phyloP scores from a whole-genome alignment of 2,797 vertebrate genomes.

The Channallabes apus region DNA sequence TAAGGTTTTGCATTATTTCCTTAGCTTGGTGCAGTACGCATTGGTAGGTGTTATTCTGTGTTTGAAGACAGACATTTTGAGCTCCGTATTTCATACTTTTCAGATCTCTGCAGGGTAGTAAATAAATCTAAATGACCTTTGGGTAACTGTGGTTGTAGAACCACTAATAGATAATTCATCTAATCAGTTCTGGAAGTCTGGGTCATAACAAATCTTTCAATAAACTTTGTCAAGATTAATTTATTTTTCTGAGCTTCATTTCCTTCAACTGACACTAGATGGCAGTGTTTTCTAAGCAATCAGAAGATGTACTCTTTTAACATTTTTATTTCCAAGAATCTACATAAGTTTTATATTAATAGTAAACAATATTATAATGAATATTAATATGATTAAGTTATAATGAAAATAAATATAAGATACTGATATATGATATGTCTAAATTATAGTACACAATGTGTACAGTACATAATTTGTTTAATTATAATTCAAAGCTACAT shows the following conservation, averaged over 20 bases:
- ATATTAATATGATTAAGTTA: not conserved
- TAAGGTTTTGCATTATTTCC: not conserved
- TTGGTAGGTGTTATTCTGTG: not conserved
- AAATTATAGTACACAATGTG: not conserved
- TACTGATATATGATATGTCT: not conserved
- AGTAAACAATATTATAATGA: not conserved
- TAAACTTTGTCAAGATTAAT: not conserved
- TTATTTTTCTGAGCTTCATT: too few species aligned
- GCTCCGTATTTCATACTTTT: not conserved
- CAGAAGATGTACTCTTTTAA: not conserved
- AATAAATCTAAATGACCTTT: not conserved
- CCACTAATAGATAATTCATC: too few species aligned
- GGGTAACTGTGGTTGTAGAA: not conserved
- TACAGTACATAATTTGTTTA: not conserved
- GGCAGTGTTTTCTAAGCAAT: slow-evolving; percentile 62
- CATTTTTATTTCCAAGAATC: not conserved
- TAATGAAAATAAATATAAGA: not conserved
- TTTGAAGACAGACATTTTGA: not conserved
- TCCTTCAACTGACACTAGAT: slow-evolving; percentile 61
- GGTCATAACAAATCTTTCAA: not conserved
- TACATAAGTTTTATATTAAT: not conserved
- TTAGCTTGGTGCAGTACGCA: not conserved
- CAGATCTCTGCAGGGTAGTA: not conserved
- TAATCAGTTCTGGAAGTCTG: not conserved
- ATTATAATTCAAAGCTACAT: not conserved